These are phyloP conservation scores for Formica selysi DNA, from an alignment of 1,140 invertebrate species.

Conservation along the genomic window DNA sequence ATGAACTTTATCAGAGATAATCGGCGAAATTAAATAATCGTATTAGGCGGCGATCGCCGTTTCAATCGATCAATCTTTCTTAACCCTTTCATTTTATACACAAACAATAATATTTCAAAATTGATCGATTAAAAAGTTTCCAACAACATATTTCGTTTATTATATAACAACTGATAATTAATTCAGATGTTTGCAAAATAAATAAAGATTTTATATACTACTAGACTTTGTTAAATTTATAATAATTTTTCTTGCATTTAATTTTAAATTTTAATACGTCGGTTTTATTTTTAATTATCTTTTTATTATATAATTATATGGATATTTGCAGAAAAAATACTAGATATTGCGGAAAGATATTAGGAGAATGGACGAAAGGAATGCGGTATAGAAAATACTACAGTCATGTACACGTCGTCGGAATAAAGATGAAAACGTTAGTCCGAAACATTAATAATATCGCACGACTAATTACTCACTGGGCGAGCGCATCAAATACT, in stretches of 20 bases:
- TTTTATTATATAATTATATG: not conserved
- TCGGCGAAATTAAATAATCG: slow-evolving; percentile 73
- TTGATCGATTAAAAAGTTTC: not conserved
- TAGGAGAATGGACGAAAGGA: slow-evolving; percentile 35
- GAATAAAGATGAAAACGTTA: slow-evolving; percentile 72
- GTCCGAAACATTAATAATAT: slow-evolving; percentile 68
- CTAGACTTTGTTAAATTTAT: too few relatives aligned
- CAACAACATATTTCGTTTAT: not conserved
- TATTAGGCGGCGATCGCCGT: slow-evolving; percentile 12
- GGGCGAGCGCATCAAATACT: slow-evolving; percentile 77
- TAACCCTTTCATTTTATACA: slow-evolving; percentile 18
- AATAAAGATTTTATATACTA: not conserved
- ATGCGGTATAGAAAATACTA: slow-evolving; percentile 32
- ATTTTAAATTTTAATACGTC: not conserved
- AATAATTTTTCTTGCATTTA: not conserved
- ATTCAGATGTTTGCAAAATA: not conserved
- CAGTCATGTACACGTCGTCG: not conserved
- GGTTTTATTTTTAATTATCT: not conserved
- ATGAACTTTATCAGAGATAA: slow-evolving; percentile 68
- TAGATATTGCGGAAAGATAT: slow-evolving; percentile 1
- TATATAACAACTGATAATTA: not conserved
- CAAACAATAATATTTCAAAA: not conserved
- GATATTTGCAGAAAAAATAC: not conserved
- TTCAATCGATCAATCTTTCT: slow-evolving; percentile 70
- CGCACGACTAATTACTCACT: slow-evolving; percentile 74